phyloP scores from a whole-genome alignment of 2,113 vertebrate genomes.

The Pterocles burchelli region DNA sequence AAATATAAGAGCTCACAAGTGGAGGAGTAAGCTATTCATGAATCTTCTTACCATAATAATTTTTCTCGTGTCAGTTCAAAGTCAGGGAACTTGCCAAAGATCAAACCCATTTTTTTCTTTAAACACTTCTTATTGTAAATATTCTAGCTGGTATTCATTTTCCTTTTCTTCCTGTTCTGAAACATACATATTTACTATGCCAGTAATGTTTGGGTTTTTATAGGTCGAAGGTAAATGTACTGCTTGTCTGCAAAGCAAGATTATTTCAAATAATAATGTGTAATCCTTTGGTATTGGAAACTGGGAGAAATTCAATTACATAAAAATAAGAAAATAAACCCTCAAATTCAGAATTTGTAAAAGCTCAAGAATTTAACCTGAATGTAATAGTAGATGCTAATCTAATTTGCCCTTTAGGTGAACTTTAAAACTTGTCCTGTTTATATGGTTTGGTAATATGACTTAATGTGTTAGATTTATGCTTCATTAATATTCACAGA shows the following conservation, averaged over 20 bases:
- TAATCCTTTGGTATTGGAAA: background rate
- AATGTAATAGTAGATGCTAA: background rate
- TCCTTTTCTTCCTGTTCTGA: constrained; percentile 29
- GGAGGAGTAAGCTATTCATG: background rate
- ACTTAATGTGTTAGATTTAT: constrained; percentile 35
- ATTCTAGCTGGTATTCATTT: constrained; percentile 37
- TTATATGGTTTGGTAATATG: background rate
- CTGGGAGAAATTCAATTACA: background rate
- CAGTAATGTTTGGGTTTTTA: constrained; percentile 16
- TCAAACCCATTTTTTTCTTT: constrained; percentile 46
- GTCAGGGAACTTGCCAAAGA: constrained; percentile 31
- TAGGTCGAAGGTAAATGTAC: constrained; percentile 24
- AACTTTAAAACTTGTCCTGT: constrained; percentile 20
- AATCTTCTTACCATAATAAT: constrained; percentile 30
- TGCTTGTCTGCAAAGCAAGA: constrained; percentile 6
- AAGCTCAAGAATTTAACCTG: background rate
- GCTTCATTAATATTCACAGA: constrained; percentile 73
- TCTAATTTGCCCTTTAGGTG: constrained; percentile 42
- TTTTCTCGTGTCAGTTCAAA: constrained; percentile 55
- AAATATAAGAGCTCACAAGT: background rate
- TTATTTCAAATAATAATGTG: constrained; percentile 25
- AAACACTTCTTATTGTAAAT: constrained; percentile 40
- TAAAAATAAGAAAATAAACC: background rate
- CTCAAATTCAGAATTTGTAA: background rate
- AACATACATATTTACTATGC: constrained; percentile 41